Base-by-base conservation (phyloP, 2,888 invertebrate species). In the Tipula vernalis region DNA sequence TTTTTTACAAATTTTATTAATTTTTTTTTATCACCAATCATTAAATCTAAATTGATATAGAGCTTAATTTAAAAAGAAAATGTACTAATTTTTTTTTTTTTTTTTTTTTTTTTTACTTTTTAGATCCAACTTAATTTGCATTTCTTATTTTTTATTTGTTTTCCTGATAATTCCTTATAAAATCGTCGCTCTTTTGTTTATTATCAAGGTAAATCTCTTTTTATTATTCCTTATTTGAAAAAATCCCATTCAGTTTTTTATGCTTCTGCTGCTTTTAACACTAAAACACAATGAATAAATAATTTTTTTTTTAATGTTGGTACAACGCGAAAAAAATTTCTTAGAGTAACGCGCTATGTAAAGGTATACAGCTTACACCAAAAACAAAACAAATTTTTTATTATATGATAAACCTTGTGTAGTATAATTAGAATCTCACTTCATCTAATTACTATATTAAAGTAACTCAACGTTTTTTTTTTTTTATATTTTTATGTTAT, bases 181-280 rank as follows among this genome's bases (percentile, higher is more conserved):
- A 71, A 71, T 71, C 71, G 71, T 71, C 71, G 71, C 71, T 71
- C 71, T 71, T 71, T 71, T 71, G 71, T 71, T 71, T 71, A 71
- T 71, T 71, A 71, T 71, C 28, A 71, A 71, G 71, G 71, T 71
- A 71, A 71, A 71, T 71, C 71, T 71, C 28, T 18, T 71, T 71
- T 71, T 71, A 71, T 71, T 71, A 71, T 71, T 71, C 10, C 28
- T 71, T 71, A 71, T 71, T 71, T 71, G 4, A 71, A 71, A 28
- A 28, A 28, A 71, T 71, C 71, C 71, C 28, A 71, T 71, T 28
- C 3, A 28, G 2, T 71, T 28, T 71, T 71, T 71, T 71, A 71
- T 71, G 71, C 71, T 57, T 10, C 47, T 51, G 28, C 71, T 71
- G 71, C 71, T 71, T 71, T 71, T 71, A 28, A 71, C 8, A 71